Evolutionary conservation across 2,888 invertebrate species (phyloP).

Genomic region (Deroplatys truncata): DNA sequence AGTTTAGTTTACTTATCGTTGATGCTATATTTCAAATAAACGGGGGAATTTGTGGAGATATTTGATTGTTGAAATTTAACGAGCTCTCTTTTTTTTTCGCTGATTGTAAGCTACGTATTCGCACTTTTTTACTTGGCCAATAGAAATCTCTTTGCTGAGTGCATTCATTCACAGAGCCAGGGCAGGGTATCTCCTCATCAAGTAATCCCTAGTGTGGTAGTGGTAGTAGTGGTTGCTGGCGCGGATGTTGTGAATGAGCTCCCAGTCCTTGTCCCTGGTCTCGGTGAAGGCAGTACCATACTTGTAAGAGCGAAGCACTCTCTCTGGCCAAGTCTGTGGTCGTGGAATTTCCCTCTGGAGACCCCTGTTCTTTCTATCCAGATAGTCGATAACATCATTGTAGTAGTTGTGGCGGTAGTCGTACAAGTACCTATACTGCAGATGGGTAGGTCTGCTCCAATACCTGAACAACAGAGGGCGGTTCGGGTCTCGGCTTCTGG

Average conservation of each 20-base stretch:
- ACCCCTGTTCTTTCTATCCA: conserved; percentile 72
- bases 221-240: conserved; percentile 65
- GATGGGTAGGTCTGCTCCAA: conserved; percentile 80
- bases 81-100: not conserved
- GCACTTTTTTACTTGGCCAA: not conserved
- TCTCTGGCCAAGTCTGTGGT: conserved; percentile 83
- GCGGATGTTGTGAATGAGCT: conserved; percentile 59
- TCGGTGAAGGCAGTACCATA: conserved; percentile 13
- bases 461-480: conserved; percentile 71
- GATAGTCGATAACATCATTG: conserved; percentile 77
- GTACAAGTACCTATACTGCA: conserved; percentile 77
- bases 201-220: conserved; percentile 70
- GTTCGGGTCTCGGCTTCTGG: conserved; percentile 55
- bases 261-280: conserved; percentile 42
- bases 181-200: conserved; percentile 62
- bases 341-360: conserved; percentile 63
- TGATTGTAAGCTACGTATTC: not conserved
- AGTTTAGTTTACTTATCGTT: not conserved
- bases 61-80: not conserved
- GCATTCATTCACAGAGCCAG: not conserved
- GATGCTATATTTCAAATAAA: not conserved
- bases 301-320: conserved; percentile 67
- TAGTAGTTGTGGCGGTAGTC: conserved; percentile 84
- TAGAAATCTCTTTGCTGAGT: not conserved
- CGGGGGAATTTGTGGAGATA: not conserved